Base-by-base conservation (phyloP, 2,888 invertebrate genomes). In the Drosophila mimica region DNA sequence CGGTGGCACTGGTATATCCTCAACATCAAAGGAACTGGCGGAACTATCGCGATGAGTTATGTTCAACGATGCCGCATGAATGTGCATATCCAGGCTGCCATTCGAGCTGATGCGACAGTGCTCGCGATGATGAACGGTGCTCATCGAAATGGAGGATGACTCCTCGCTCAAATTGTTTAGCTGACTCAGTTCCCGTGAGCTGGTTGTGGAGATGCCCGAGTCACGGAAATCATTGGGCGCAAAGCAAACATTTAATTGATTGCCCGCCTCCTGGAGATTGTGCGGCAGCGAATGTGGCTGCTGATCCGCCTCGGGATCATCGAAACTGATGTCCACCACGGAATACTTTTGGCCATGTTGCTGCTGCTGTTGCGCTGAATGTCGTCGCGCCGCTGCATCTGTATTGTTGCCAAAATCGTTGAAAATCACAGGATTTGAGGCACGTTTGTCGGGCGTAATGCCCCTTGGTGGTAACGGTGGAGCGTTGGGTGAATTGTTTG, bases 381-480 rank as follows among this genome's bases (percentile, higher is more conserved):
- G 88, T 2, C 91, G 83, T 1, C 92, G 74, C 0, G 86, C 88
- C 34, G 91, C 77, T 25, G 71, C 46, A 9, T 90, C 90, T 9
- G 76, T 66, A 8, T 4, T 66, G 11, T 36, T 49, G 36, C 89
- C 82, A 59, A 92, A 93, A 20, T 93, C 93, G 60, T 91, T 91
- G 66, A 93, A 92, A n/a, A 91, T 83, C 43, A 92, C 74, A 0
- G 93, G 92, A 87, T 93, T 93, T 0, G 93, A 93, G 36, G 92
- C 91, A n/a, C 93, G 85, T 64, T 93, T 93, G 46, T 93, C 93
- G 1, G 93, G 92, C 9, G 92, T 93, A 79, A 96, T 96, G 9
- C 97, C 96, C 71, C 97, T 94, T 0, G 97, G 97, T 5, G 97
- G 97, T 65, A 97, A 91, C 0, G 97, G 97, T 25, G 97, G 97